Base-by-base conservation (phyloP, 2,797 vertebrate species). In the Peromyscus melanophrys region DNA sequence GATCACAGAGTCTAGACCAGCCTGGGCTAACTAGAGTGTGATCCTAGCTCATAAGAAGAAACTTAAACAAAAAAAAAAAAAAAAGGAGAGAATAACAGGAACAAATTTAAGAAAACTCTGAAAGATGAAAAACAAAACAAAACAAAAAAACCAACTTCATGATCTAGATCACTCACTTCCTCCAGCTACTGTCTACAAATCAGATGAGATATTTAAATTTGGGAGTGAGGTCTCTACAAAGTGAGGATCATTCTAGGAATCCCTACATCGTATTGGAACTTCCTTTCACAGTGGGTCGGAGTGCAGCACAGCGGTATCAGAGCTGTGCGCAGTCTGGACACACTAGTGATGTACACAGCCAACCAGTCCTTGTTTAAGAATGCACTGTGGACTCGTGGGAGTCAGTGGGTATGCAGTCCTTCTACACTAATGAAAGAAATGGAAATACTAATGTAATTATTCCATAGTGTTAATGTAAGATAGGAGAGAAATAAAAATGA, bases 401-500 rank as follows among this genome's bases (percentile, higher is more conserved):
- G n/a, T 89, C 16, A 4, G 8, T 69, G 37, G 11, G 29, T 90
- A 55, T 75, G 31, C 21, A 27, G 67, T 12, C 27, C 7, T 73
- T 46, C 87, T 63, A 4, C 57, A 71, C 23, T 61, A 84, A 34
- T 87, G 40, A 29, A 89, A 71, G 59, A 78, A 90, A 65, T 46
- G 40, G 61, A 59, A 61, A 73, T 17, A 65, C 49, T 27, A 73
- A n/a, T 19, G 49, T 65, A 85, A 71, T 69, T 87, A 69, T 93
- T 16, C 81, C 78, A 13, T 37, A 43, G 3, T 25, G 67, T 95
- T 94, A 92, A 86, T 37, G 5, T 67, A 83, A 93, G 40, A 89
- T 65, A 37, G 27, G 43, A 67, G 81, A 2, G 17, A 96, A 95
- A 90, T 83, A 63, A 95, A 95, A 96, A 29, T 13, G 89, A 92